A percentile compares a stretch with the other conserved stretches of the same genome.
Conservation (phyloP, 64 coral and sea anemone genomes). For the Acropora yongei region DNA sequence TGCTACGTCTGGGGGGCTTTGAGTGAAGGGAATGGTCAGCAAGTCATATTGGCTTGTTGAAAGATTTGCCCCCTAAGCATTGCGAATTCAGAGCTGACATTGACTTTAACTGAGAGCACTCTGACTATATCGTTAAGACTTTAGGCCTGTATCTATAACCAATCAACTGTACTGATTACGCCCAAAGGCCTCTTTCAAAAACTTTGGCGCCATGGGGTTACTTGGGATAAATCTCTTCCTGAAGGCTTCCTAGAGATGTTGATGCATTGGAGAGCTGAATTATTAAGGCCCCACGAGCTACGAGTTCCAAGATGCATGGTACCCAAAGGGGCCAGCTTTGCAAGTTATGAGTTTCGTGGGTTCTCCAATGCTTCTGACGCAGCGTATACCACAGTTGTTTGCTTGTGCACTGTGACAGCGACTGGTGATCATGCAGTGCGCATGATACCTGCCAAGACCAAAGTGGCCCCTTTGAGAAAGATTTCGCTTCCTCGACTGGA, state of each 20-base stretch:
- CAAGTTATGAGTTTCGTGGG: slow-evolving; percentile 18
- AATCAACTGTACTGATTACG: background rate
- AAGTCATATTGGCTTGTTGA: background rate
- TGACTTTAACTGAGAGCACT: slow-evolving; percentile 18
- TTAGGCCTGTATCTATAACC: background rate
- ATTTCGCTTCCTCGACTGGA: too few relatives aligned
- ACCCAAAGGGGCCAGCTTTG: background rate
- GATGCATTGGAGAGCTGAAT: background rate
- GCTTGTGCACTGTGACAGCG: background rate
- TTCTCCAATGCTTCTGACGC: slow-evolving; percentile 47
- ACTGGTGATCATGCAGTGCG: too few relatives aligned
- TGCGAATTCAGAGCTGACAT: background rate
- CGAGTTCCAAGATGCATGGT: slow-evolving; percentile 18
- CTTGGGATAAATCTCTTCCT: slow-evolving; percentile 32
- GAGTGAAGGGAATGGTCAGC: slow-evolving; percentile 13
- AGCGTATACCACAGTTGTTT: slow-evolving; percentile 22
- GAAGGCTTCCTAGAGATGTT: slow-evolving; percentile 10
- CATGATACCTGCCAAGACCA: too few relatives aligned
- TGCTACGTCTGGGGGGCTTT: slow-evolving; percentile 38
- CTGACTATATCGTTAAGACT: background rate
- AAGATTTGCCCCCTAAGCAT: background rate
- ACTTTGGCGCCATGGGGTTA: background rate
- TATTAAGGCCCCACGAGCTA: background rate
- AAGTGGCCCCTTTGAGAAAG: too few relatives aligned
- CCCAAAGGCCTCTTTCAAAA: slow-evolving; percentile 49